Percentiles rank a stretch among this genome's conserved stretches.
Evolutionary conservation across 2,888 invertebrate genomes (phyloP).

Genomic region (Caenorhabditis afra): DNA sequence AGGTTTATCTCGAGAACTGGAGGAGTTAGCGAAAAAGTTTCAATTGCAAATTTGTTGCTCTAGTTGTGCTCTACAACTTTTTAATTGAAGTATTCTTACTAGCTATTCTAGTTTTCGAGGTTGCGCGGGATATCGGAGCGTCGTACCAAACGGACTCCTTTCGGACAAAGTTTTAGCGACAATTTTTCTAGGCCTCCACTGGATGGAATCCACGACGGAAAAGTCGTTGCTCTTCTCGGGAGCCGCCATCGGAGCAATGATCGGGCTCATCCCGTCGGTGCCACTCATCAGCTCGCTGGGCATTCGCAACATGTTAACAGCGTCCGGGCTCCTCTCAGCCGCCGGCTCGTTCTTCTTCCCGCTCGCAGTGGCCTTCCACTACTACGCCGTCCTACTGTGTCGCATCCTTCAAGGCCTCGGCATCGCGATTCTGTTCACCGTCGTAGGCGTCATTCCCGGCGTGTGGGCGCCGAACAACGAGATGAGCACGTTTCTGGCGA

Average conservation of each 20-base stretch:
- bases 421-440: slow-evolving; percentile 13
- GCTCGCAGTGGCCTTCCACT: slow-evolving; percentile 14
- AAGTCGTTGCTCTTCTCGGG: slow-evolving; percentile 37
- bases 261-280: slow-evolving; percentile 31
- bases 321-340: slow-evolving; percentile 30
- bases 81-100: too few relatives aligned
- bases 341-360: slow-evolving; percentile 31
- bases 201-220: slow-evolving; percentile 18
- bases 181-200: slow-evolving; percentile 17
- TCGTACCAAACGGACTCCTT: too few relatives aligned
- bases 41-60: too few relatives aligned
- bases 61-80: too few relatives aligned
- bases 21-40: too few relatives aligned
- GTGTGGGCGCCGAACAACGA: slow-evolving; percentile 32
- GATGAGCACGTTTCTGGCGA: slow-evolving; percentile 25
- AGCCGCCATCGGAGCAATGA: slow-evolving; percentile 27
- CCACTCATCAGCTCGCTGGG: slow-evolving; percentile 26
- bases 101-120: too few relatives aligned
- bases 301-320: slow-evolving; percentile 27
- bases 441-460: slow-evolving; percentile 28
- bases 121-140: too few relatives aligned
- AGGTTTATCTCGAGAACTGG: too few relatives aligned
- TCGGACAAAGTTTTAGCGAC: too few relatives aligned
- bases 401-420: slow-evolving; percentile 36
- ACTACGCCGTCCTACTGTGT: slow-evolving; percentile 15